Evolutionary conservation across 2,797 vertebrate species (phyloP).

Genomic region (Benthosema pterotum): DNA sequence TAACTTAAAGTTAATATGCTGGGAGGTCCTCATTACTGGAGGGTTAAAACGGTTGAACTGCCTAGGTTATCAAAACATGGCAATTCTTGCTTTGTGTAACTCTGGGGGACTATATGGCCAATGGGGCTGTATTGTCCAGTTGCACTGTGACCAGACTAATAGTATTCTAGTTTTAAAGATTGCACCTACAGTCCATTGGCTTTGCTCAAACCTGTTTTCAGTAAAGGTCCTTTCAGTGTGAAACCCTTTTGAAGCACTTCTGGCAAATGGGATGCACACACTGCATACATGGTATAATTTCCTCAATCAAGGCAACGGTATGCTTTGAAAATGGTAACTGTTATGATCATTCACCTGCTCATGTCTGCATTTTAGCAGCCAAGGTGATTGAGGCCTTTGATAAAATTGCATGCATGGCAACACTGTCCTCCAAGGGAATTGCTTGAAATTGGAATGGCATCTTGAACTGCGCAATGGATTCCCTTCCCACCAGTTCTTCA

Average conservation of each 20-base stretch:
- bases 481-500: slow-evolving; percentile 16
- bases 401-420: slow-evolving; percentile 44
- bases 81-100: slow-evolving; percentile 1
- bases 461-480: slow-evolving; percentile 38
- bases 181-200: too few species aligned
- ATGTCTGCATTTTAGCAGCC: slow-evolving; percentile 21
- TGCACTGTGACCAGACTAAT: too few species aligned
- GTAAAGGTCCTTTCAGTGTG: slow-evolving; percentile 17
- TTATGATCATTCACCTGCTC: slow-evolving; percentile 18
- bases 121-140: too few species aligned
- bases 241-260: slow-evolving; percentile 55
- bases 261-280: slow-evolving; percentile 47
- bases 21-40: slow-evolving; percentile 19
- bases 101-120: background rate
- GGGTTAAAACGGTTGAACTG: slow-evolving; percentile 23
- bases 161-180: too few species aligned
- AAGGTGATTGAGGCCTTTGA: slow-evolving; percentile 32
- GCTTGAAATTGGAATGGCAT: slow-evolving; percentile 41
- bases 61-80: slow-evolving; percentile 16
- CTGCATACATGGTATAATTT: slow-evolving; percentile 42
- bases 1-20: slow-evolving; percentile 11
- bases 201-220: background rate
- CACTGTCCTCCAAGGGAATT: slow-evolving; percentile 37
- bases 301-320: slow-evolving; percentile 9
- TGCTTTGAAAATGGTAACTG: slow-evolving; percentile 6